phyloP scores from a whole-genome alignment of 2,113 vertebrate genomes.

The Rhinopomastus cyanomelas region DNA sequence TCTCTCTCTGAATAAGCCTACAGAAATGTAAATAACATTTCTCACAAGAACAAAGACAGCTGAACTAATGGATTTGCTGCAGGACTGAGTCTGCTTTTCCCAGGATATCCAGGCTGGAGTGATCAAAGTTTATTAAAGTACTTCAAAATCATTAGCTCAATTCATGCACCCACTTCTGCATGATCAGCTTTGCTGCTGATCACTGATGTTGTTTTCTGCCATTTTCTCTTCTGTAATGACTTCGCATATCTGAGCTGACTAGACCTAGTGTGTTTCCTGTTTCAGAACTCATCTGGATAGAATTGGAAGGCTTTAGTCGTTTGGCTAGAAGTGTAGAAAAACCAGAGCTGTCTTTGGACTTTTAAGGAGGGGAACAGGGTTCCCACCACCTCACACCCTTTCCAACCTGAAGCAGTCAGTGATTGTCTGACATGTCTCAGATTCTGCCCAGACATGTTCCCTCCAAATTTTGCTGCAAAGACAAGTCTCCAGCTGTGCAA shows the following conservation, averaged over 20 bases:
- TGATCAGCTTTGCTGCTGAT: slow-evolving; percentile 4
- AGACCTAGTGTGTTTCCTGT: background rate
- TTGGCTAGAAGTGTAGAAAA: background rate
- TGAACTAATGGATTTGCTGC: background rate
- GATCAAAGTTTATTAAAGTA: slow-evolving; percentile 4
- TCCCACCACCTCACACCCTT: background rate
- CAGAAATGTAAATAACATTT: slow-evolving; percentile 21
- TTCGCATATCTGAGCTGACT: background rate
- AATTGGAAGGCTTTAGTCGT: background rate
- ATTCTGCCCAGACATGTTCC: background rate
- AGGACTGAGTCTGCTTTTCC: background rate
- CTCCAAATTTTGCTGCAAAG: background rate
- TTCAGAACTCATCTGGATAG: background rate
- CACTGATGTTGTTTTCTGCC: background rate
- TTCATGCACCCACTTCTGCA: slow-evolving; percentile 1
- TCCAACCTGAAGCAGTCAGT: background rate
- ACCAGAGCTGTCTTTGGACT: background rate
- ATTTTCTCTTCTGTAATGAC: background rate
- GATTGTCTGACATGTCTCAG: background rate
- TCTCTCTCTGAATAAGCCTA: background rate
- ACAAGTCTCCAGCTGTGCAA: background rate
- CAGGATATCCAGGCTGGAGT: background rate
- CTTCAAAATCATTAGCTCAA: slow-evolving; percentile 36
- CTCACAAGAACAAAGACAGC: background rate
- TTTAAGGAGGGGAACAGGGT: background rate